phyloP scores from a whole-genome alignment of 2,113 vertebrate species.

The Chascanopsetta lugubris region DNA sequence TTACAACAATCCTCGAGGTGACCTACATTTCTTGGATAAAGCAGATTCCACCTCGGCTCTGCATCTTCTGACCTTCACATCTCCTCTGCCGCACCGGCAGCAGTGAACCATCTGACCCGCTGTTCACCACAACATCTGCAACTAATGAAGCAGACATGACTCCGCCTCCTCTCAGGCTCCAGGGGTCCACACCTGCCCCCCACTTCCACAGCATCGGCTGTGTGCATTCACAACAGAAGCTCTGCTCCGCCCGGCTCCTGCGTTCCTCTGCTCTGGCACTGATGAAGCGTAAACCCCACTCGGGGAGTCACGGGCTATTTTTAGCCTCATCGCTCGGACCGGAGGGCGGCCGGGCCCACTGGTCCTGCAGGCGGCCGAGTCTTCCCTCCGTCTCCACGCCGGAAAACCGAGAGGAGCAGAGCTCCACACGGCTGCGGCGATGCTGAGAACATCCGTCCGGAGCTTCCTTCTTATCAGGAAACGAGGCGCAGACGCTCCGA shows the following conservation, averaged over 20 bases:
- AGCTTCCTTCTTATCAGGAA: background rate
- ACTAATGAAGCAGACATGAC: too few relatives aligned
- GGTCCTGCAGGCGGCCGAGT: background rate
- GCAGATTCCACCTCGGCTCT: too few relatives aligned
- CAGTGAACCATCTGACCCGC: too few relatives aligned
- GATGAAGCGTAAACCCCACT: constrained; percentile 71
- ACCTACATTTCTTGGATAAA: too few relatives aligned
- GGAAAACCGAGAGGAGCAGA: background rate
- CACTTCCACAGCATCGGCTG: constrained; percentile 5
- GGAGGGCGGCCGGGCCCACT: constrained; percentile 45
- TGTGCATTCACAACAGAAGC: constrained; percentile 17
- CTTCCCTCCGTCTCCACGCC: background rate
- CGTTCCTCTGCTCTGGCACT: constrained; percentile 55
- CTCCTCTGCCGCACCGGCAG: too few relatives aligned
- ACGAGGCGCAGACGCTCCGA: background rate
- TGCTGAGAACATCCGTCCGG: background rate
- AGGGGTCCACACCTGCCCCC: background rate
- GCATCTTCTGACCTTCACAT: too few relatives aligned
- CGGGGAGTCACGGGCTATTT: constrained; percentile 70
- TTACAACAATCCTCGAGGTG: too few relatives aligned
- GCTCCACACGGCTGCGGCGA: background rate
- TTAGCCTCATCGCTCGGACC: constrained; percentile 66
- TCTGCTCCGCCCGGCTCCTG: background rate
- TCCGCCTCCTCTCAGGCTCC: too few relatives aligned
- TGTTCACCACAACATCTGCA: too few relatives aligned